A percentile compares a stretch with the other conserved stretches of the same genome.
These are phyloP conservation scores for Malacoctenus gilli DNA, from an alignment of 2,797 vertebrate species.

Conservation along the genomic window DNA sequence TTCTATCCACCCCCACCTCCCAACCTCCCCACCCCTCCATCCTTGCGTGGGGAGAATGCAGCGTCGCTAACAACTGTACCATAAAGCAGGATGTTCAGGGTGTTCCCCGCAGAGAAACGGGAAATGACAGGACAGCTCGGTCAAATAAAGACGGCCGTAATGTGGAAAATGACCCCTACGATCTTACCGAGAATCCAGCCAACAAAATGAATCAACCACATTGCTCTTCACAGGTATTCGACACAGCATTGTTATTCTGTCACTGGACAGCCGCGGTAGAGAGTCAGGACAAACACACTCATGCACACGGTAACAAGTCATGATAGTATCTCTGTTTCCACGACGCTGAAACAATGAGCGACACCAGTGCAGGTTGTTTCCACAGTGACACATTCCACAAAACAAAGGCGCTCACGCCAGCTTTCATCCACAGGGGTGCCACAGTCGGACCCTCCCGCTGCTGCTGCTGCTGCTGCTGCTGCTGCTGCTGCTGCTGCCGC, in stretches of 20 bases:
- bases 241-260: background rate
- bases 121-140: too few species aligned
- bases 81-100: too few species aligned
- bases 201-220: background rate
- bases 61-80: too few species aligned
- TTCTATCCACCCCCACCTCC: too few species aligned
- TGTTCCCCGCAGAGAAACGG: too few species aligned
- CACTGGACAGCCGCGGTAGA: background rate
- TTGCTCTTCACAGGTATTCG: background rate
- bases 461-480: conserved; percentile 64
- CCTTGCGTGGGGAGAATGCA: too few species aligned
- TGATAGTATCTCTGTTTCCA: conserved; percentile 28
- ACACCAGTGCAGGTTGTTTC: conserved; percentile 46
- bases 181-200: too few species aligned
- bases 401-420: conserved; percentile 62
- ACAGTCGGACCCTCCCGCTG: conserved; percentile 31
- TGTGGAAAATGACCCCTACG: too few species aligned
- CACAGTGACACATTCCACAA: conserved; percentile 70
- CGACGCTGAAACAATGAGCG: conserved; percentile 31
- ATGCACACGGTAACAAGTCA: conserved; percentile 2
- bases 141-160: too few species aligned
- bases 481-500: too few species aligned
- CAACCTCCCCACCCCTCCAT: too few species aligned
- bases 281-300: conserved; percentile 8
- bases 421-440: background rate